Evolutionary conservation across 1,140 invertebrate species (phyloP), one percentile per base, ranked within the genome.

Genomic region (Colletes latitarsis): DNA sequence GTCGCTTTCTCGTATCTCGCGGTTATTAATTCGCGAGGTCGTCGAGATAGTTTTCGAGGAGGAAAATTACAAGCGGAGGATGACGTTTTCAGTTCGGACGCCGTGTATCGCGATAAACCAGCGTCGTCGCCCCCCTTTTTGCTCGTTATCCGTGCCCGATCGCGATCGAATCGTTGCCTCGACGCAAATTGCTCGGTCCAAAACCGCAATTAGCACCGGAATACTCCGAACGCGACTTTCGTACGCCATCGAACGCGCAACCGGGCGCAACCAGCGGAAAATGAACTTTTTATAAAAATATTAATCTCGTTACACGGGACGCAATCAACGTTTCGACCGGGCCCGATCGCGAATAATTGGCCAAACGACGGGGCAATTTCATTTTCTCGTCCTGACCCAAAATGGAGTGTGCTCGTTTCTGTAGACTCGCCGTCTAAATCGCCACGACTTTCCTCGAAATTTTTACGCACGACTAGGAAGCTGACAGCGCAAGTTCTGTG

Each of bases 1-100:
- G n/a, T 72, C 72, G 62, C 77, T 84, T 81, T 84, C 82, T 64
- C 63, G 57, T 73, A 77, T 81, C 82, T 55, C 19, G 67, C 52
- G 49, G 76, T 81, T 84, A 84, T 84, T 62, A 60, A 63, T 82
- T 55, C n/a, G 12, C 68, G 57, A 72, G 68, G 58, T 78, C 57
- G 14, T 46, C 30, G 66, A 15, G 60, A 39, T 19, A 46, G 30
- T 67, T 76, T 52, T 39, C 12, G 17, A 17, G 14, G 10, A 53
- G 66, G 66, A 21, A 52, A 68, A 68, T 68, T 68, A 68, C 12
- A 68, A 46, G 19, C 64, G 41, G 6, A 8, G 15, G 17, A 67
- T 43, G 2, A 21, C 46, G 30, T 64, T 64, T 64, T 39, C 62
- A 64, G 17, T 30, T 4, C 14, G 8, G 21, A 9, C 46, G 30